Conservation (phyloP, 2,888 invertebrate genomes). For the Hydroisotoma schaefferi region DNA sequence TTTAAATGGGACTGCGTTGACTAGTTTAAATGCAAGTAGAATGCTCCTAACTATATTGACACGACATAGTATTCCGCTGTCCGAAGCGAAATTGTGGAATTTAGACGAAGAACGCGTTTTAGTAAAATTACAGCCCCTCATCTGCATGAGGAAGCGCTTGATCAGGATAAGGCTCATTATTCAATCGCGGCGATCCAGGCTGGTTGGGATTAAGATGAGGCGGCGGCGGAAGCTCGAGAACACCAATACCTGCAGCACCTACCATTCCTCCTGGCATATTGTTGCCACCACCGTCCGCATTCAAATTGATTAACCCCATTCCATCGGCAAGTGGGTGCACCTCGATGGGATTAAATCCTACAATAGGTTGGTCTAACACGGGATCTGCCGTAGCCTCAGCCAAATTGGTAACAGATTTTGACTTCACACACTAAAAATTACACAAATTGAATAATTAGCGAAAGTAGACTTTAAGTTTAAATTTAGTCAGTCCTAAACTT, state of each 20-base stretch:
- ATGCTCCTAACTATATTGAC: not conserved
- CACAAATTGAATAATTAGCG: slow-evolving; percentile 2
- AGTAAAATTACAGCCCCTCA: not conserved
- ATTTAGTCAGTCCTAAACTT: too few relatives aligned
- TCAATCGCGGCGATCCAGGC: slow-evolving; percentile 41
- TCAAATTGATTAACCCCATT: slow-evolving; percentile 33
- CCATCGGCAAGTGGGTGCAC: slow-evolving; percentile 41
- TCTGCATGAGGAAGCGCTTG: slow-evolving; percentile 27
- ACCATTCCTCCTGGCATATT: slow-evolving; percentile 3
- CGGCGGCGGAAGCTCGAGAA: slow-evolving; percentile 13
- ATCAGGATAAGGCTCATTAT: slow-evolving; percentile 39
- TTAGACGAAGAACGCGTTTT: not conserved
- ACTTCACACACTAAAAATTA: slow-evolving; percentile 78
- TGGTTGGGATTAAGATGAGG: slow-evolving; percentile 26
- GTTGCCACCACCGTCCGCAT: slow-evolving; percentile 24
- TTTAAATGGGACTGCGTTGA: slow-evolving; percentile 3
- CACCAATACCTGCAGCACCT: too few relatives aligned
- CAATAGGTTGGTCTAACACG: slow-evolving; percentile 57
- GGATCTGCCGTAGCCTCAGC: slow-evolving; percentile 94
- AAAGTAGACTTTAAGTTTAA: not conserved
- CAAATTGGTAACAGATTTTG: slow-evolving; percentile 93
- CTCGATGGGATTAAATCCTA: slow-evolving; percentile 34
- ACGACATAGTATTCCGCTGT: not conserved
- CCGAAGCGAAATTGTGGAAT: slow-evolving; percentile 7
- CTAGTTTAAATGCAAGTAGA: slow-evolving; percentile 16